phyloP scores from a whole-genome alignment of 2,888 invertebrate species.

The Plagodis dolabraria region DNA sequence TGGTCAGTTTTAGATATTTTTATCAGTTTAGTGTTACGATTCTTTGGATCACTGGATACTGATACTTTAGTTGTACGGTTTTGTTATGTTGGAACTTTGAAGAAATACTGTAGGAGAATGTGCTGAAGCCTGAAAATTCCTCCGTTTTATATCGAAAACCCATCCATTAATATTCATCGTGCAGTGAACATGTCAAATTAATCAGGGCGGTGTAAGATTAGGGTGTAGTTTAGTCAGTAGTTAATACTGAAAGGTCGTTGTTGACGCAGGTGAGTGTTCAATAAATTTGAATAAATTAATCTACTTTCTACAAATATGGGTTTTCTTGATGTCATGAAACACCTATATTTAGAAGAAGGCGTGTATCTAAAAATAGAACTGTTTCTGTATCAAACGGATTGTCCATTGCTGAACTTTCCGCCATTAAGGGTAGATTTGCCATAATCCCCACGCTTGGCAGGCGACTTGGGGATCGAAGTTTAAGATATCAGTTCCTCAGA shows the following conservation, averaged over 20 bases:
- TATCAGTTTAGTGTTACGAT: background rate
- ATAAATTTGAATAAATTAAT: background rate
- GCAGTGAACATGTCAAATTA: slow-evolving; percentile 4
- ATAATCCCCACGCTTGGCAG: no score
- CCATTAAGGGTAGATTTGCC: no score
- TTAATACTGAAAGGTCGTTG: background rate
- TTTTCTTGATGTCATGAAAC: background rate
- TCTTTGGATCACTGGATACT: background rate
- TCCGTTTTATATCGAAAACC: slow-evolving; percentile 6
- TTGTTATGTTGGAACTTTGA: slow-evolving; percentile 1
- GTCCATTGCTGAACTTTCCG: no score
- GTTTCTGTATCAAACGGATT: no score
- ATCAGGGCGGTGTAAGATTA: background rate
- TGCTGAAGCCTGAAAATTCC: background rate
- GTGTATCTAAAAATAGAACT: no score
- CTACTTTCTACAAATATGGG: background rate
- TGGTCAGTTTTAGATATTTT: background rate
- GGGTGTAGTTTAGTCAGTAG: background rate
- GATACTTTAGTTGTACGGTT: background rate
- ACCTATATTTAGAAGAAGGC: background rate
- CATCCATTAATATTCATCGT: slow-evolving; percentile 8
- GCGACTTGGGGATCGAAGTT: no score
- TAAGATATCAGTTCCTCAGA: no score
- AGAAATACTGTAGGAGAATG: background rate
- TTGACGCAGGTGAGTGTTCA: background rate